Evolutionary conservation across 2,797 vertebrate genomes (phyloP).

Genomic region (Carcharodon carcharias): DNA sequence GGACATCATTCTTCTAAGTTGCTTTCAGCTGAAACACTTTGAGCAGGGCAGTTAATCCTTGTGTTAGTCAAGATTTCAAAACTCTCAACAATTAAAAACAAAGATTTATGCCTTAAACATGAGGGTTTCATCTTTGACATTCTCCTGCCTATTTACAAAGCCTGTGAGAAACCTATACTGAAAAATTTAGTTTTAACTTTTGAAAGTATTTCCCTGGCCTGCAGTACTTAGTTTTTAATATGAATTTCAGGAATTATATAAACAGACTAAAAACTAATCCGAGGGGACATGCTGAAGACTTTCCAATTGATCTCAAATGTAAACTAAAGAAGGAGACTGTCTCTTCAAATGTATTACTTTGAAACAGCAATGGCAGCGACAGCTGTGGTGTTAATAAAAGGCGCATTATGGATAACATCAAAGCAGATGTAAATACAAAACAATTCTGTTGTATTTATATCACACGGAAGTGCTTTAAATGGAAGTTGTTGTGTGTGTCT

Average conservation of each 20-base stretch:
- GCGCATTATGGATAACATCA: background rate
- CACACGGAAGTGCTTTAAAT: background rate
- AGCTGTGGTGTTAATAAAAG: background rate
- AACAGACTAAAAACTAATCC: background rate
- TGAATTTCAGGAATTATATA: background rate
- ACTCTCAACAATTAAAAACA: background rate
- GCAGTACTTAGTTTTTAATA: background rate
- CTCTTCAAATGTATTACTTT: background rate
- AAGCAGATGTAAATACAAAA: background rate
- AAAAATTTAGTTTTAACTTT: background rate
- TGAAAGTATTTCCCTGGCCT: background rate
- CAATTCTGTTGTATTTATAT: background rate
- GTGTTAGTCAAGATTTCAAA: background rate
- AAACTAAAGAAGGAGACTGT: background rate
- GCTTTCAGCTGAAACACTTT: background rate
- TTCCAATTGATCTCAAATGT: background rate
- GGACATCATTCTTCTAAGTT: background rate
- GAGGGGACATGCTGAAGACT: background rate
- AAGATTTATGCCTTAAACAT: background rate
- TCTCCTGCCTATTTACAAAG: background rate
- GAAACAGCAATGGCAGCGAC: background rate
- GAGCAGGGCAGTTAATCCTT: background rate
- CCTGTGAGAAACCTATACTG: background rate
- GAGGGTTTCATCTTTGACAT: background rate
- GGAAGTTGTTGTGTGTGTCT: background rate